Evolutionary conservation across 2,888 invertebrate species (phyloP), one percentile per base, ranked within the genome.

Genomic region (Tinea semifulvella): DNA sequence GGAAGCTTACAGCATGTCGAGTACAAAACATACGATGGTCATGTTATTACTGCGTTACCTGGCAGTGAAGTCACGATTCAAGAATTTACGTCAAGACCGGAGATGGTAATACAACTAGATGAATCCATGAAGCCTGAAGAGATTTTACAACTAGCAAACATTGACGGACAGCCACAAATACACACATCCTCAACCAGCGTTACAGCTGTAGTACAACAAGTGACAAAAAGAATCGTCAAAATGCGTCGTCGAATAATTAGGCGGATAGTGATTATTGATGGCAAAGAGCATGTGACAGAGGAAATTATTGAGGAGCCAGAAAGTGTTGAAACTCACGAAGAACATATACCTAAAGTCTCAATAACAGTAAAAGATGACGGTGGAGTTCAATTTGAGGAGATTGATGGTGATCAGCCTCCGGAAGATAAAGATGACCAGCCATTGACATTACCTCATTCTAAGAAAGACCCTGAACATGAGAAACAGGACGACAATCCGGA

Each of bases 271-370:
- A 87, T 92, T 3, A 85, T 93, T 47, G 89, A 94, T 61, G 94
- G 94, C 0, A 90, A 91, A 68, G 94, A 94, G 70, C 89, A 89
- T 48, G 85, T 91, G 0, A 88, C 88, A 5, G 94, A 94, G 67
- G 93, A 94, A 72, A 71, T 93, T 1, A 82, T 93, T 35, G 94
- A 94, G 58, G 93, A 93, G 64, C 94, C 94, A 0, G 93, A 90
- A 57, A 87, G 88, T 62, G 75, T 90, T 3, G 89, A 90, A 68
- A 80, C 89, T 7, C 84, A 84, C 22, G 89, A 89, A 60, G 88
- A 92, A 65, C 85, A 87, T 53, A 85, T 89, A 53, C 90, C 90
- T 1, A 80, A 87, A 53, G 86, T 90, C 11, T 87, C 87, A 47
- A 89, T 90, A 28, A 88, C 85, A 56, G 85, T 85, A 0, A 81